Base-by-base conservation (phyloP, 2,113 vertebrate species). In the Sebastes fasciatus region DNA sequence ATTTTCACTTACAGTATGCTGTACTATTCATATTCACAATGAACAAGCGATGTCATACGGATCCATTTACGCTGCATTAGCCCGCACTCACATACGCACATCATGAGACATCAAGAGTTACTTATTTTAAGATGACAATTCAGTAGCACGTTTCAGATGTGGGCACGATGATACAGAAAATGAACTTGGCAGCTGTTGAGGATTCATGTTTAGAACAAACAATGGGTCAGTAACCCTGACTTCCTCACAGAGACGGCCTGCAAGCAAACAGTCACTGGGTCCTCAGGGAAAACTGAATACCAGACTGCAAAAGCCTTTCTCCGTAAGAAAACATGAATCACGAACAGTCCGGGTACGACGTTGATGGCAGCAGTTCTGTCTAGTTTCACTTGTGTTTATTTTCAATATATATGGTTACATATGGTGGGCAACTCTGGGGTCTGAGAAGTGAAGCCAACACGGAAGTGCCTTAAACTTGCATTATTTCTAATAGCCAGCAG, bases 211-310 rank as follows among this genome's bases (percentile, higher is more conserved):
- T 45, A 69, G 72, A 69, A 42, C 66, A 82, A 72, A 79, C 71
- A 75, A 46, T 63, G 48, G 75, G 67, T 78, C 71, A 58, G 66
- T 76, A 76, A 79, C 78, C 70, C 62, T 34, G 74, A 68, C 48
- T 43, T 79, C 21, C 17, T 77, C 64, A 40, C 57, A 66, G 63
- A 78, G 69, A 77, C 45, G 34, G 48, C 43, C 66, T 46, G 46
- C 43, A 23, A 54, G 69, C 48, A 86, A 71, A 68, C 26, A 67
- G 81, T 76, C 62, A 76, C 66, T 57, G 34, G 2, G n/a, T 69
- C 72, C 64, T 45, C 8, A 0, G 63, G 69, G 68, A 46, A 42
- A 61, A 26, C 45, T 16, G 68, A 77, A 73, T 58, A 77, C 54
- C 48, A 73, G 55, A 49, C 74, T 81, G 48, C 19, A 12, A 62